Percentiles rank a stretch among this genome's conserved stretches.
Conservation (phyloP, 1,140 invertebrate genomes). For the Cotesia glomerata region DNA sequence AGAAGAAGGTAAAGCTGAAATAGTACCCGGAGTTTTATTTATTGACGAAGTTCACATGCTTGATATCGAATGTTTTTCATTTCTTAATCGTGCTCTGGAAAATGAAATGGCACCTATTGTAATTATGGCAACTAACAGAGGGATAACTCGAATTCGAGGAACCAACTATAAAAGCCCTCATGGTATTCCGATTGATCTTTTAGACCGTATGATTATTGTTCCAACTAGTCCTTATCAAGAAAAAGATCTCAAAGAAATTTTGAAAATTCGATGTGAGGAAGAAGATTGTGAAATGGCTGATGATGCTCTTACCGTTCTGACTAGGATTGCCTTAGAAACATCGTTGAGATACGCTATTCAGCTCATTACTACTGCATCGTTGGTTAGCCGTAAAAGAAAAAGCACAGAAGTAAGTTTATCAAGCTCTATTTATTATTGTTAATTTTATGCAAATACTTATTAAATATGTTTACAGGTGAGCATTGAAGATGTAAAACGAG, state of each 20-base stretch:
- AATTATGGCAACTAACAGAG: constrained; percentile 99
- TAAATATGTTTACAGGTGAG: constrained; percentile 64
- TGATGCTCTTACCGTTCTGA: constrained; percentile 90
- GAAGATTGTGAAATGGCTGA: constrained; percentile 96
- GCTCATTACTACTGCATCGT: constrained; percentile 92
- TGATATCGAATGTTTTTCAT: constrained; percentile 99
- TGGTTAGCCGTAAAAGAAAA: constrained; percentile 85
- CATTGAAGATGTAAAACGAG: constrained; percentile 92
- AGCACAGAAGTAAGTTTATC: constrained; percentile 72
- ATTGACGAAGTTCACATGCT: constrained; percentile 97
- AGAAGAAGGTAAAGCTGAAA: constrained; percentile 98
- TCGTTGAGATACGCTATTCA: constrained; percentile 98
- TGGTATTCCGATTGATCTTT: constrained; percentile 94
- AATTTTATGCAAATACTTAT: background rate
- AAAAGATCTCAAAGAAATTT: constrained; percentile 89
- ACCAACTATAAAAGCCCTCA: constrained; percentile 94
- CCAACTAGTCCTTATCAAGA: constrained; percentile 88
- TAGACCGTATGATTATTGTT: constrained; percentile 96
- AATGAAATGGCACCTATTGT: constrained; percentile 97
- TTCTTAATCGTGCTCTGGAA: constrained; percentile 94
- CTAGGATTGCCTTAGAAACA: constrained; percentile 90
- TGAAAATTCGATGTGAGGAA: constrained; percentile 94
- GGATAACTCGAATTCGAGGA: constrained; percentile 92
- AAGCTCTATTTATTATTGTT: background rate
- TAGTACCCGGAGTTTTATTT: constrained; percentile 94